These are phyloP conservation scores for Ficedula albicollis DNA, from an alignment of 2,797 vertebrate species.

Conservation along the genomic window DNA sequence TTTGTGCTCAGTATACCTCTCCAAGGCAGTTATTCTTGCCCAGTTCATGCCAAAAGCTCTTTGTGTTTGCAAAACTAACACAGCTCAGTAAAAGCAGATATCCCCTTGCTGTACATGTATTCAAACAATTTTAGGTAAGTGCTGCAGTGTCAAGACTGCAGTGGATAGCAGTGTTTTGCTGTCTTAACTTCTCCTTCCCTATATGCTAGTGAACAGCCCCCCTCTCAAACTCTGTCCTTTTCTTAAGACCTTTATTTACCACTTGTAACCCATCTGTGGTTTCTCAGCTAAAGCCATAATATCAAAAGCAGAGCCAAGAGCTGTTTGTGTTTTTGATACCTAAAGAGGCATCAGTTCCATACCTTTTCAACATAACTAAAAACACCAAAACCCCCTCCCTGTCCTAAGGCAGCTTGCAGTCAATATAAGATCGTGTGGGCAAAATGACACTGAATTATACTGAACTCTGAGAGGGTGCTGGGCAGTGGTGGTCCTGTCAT, in stretches of 20 bases:
- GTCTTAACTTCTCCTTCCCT: background rate
- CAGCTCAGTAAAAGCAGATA: background rate
- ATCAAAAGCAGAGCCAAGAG: background rate
- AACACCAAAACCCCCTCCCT: background rate
- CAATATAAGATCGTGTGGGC: background rate
- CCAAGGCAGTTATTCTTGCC: background rate
- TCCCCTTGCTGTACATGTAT: accelerated
- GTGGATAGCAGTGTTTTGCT: background rate
- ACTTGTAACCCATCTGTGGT: background rate
- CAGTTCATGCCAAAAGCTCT: background rate
- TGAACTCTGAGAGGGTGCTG: background rate
- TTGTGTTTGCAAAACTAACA: background rate
- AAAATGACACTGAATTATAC: background rate
- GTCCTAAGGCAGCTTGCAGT: background rate
- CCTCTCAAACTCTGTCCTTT: background rate
- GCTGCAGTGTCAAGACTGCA: background rate
- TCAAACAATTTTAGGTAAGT: background rate
- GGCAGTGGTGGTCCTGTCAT: background rate
- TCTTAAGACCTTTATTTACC: background rate
- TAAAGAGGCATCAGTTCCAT: background rate
- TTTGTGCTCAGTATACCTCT: background rate
- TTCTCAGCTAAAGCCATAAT: background rate
- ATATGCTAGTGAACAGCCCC: background rate
- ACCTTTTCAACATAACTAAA: background rate
- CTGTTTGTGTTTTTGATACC: background rate